Conservation (phyloP, 2,797 vertebrate species). For the Rousettus madagascariensis region DNA sequence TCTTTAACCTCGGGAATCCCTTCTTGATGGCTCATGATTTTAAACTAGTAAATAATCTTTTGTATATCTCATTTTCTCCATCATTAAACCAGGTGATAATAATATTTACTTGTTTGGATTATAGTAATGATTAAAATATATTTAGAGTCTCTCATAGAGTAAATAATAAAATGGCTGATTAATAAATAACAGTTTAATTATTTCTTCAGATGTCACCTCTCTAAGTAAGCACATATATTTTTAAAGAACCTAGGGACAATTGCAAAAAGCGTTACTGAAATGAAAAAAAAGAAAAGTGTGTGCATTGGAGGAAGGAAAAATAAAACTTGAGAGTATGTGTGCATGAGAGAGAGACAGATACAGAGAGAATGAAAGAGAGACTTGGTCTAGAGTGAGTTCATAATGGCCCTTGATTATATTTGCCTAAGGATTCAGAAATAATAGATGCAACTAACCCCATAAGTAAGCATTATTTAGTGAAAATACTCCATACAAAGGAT, state of each 20-base stretch:
- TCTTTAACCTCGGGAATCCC: neutral
- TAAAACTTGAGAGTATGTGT: neutral
- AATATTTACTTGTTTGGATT: neutral
- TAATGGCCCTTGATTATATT: neutral
- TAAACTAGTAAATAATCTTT: neutral
- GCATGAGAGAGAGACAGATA: neutral
- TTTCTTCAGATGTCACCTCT: neutral
- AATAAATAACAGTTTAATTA: neutral
- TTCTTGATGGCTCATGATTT: neutral
- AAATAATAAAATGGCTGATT: neutral
- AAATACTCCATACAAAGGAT: neutral
- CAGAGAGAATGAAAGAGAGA: neutral
- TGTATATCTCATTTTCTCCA: neutral
- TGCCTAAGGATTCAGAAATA: conserved; percentile 13
- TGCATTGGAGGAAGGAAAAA: neutral
- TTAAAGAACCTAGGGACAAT: neutral
- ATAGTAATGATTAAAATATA: neutral
- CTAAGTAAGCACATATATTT: neutral
- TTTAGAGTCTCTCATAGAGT: neutral
- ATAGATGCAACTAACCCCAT: neutral
- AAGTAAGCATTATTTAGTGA: neutral
- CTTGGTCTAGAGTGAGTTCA: neutral
- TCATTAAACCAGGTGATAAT: neutral
- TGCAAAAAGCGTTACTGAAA: neutral
- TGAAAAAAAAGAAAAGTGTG: neutral